Evolutionary conservation across 2,113 vertebrate genomes (phyloP), one percentile per base, ranked within the genome.

Genomic region (Hypanus sabinus): DNA sequence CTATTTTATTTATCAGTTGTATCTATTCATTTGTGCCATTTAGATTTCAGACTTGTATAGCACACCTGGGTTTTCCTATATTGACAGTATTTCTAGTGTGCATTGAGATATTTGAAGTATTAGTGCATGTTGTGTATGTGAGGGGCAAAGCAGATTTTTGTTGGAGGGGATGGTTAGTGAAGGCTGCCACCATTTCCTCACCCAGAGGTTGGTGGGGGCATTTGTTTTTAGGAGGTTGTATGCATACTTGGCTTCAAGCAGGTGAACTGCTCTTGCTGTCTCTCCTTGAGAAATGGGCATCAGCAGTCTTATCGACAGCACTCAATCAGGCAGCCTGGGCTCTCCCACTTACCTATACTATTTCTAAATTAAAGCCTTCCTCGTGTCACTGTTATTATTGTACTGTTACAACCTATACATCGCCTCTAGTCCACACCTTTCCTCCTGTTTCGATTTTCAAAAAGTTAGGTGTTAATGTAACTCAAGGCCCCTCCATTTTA

Each of bases 31-130:
- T 33, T 92, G 90, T 92, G 11, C 68, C 90, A 71, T 33, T 92
- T 70, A 92, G 65, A 92, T 92, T 92, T n/a, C 65, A 92, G 88
- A 92, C 24, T 88, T 87, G 60, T 70, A 70, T 55, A 93, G 91
- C 70, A 24, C 38, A 75, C 27, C 68, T 18, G 5, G 22, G 24
- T 92, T 92, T 70, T 65, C 16, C 62, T 70, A 20, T 18, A 33
- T 70, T 92, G 88, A 68, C 88, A 92, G 88, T 92, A 92, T 92
- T 92, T 71, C 30, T 92, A 92, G 60, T 92, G 88, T 92, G 68
- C 38, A 65, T 71, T 73, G 38, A 73, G 65, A 24, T 71, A 65
- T 92, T 27, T 93, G 73, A 65, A 24, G 36, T 93, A 55, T 71
- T 93, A 46, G 38, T 55, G 36, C 91, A 38, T 55, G 68, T 65